These are phyloP conservation scores for Hemaris fuciformis DNA, from an alignment of 2,888 invertebrate species.

Conservation along the genomic window DNA sequence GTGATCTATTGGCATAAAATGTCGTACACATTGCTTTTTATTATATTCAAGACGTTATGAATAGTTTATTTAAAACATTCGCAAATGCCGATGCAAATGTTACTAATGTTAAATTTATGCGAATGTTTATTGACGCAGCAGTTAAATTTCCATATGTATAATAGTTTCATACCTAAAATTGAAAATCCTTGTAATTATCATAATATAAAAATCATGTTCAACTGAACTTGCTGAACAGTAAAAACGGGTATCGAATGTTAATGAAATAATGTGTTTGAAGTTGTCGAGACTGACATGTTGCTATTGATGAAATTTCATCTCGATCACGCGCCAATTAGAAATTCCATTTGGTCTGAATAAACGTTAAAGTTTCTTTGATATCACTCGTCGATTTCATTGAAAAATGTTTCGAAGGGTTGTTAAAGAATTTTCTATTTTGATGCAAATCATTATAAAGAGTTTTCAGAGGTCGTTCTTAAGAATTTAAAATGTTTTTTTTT, in stretches of 20 bases:
- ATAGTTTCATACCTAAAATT: neutral
- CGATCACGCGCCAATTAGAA: no score
- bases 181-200: conserved; percentile 5
- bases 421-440: no score
- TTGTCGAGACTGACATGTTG: neutral
- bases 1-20: neutral
- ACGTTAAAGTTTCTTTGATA: no score
- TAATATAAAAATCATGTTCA: neutral
- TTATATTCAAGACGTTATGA: neutral
- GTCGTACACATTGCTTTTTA: neutral
- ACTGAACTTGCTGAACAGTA: neutral
- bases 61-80: neutral
- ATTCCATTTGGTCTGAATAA: no score
- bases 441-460: no score
- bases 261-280: neutral
- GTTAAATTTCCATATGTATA: conserved; percentile 1
- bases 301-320: neutral
- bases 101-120: conserved; percentile 8
- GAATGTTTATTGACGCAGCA: conserved; percentile 8
- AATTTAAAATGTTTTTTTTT: no score
- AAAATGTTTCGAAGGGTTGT: no score
- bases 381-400: no score
- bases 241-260: neutral
- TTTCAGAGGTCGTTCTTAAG: no score
- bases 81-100: neutral